These are phyloP conservation scores for Parnassius orleans DNA, from an alignment of 2,888 invertebrate species.

Conservation along the genomic window DNA sequence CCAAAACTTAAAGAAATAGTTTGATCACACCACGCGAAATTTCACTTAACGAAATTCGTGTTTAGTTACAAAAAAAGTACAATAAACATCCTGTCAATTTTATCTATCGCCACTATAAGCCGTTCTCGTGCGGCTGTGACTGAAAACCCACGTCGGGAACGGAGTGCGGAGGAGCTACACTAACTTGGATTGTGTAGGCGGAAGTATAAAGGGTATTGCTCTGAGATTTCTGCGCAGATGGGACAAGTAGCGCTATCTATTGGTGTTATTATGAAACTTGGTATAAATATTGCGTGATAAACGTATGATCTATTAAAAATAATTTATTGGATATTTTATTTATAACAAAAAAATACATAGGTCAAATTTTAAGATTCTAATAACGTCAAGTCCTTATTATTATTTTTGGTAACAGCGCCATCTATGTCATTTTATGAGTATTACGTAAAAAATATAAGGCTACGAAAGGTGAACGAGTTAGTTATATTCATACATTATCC, in stretches of 20 bases:
- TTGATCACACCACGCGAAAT: conserved; percentile 27
- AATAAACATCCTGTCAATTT: conserved; percentile 31
- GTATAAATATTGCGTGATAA: too few relatives aligned
- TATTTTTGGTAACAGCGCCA: not conserved
- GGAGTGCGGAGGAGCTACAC: conserved; percentile 29
- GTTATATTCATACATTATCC: not conserved
- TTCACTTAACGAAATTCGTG: conserved; percentile 31
- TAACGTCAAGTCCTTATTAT: too few relatives aligned
- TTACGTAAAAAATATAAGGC: too few relatives aligned
- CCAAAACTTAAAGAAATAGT: conserved; percentile 28
- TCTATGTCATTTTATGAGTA: not conserved
- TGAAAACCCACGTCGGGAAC: conserved; percentile 12
- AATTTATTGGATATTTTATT: too few relatives aligned
- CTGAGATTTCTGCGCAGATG: conserved; percentile 28
- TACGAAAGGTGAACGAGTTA: not conserved
- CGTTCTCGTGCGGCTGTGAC: not conserved
- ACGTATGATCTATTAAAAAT: too few relatives aligned
- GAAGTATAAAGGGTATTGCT: conserved; percentile 31
- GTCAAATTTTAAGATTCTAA: too few relatives aligned
- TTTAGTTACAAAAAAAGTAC: conserved; percentile 29
- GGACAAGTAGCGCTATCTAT: conserved; percentile 25
- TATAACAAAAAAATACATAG: too few relatives aligned
- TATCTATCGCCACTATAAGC: conserved; percentile 27
- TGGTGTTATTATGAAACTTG: not conserved
- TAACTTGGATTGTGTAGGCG: conserved; percentile 34